Evolutionary conservation across 92 coral and sea anemone species (phyloP).

Genomic region (Diadumene lineata): DNA sequence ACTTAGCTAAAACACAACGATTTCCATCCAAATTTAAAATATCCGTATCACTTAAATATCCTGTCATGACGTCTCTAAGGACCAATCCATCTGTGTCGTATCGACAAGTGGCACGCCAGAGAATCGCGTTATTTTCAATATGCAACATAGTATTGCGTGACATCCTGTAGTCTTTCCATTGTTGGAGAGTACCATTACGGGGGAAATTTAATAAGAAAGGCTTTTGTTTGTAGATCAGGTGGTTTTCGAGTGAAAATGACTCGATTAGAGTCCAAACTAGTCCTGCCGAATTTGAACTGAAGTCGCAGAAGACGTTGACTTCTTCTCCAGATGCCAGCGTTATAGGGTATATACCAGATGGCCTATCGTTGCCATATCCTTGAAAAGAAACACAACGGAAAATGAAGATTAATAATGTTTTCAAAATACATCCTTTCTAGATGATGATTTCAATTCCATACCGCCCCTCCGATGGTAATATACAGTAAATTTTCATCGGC

Average conservation of each 20-base stretch:
- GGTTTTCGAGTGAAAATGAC: conserved; percentile 12
- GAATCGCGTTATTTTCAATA: conserved; percentile 12
- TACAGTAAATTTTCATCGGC: too few relatives aligned
- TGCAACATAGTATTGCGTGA: conserved; percentile 18
- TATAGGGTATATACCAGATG: conserved; percentile 39
- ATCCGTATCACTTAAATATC: neutral
- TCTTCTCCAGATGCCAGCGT: conserved; percentile 14
- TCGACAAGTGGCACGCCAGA: conserved; percentile 19
- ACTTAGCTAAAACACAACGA: conserved; percentile 4
- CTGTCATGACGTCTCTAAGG: conserved; percentile 14
- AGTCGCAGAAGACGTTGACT: conserved; percentile 37
- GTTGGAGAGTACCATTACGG: conserved; percentile 2
- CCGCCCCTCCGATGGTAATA: too few relatives aligned
- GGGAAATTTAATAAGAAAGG: conserved; percentile 19
- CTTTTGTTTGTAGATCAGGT: neutral
- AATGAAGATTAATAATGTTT: too few relatives aligned
- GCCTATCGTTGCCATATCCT: neutral
- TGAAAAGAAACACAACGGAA: too few relatives aligned
- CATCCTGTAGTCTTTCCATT: conserved; percentile 37
- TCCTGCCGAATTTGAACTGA: conserved; percentile 29
- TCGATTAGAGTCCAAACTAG: conserved; percentile 26
- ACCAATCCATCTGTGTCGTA: conserved; percentile 21
- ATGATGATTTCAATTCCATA: too few relatives aligned
- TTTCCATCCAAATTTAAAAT: neutral
- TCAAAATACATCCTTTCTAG: too few relatives aligned